phyloP scores from a whole-genome alignment of 1,140 invertebrate genomes.

The Brachionus manjavacas region DNA sequence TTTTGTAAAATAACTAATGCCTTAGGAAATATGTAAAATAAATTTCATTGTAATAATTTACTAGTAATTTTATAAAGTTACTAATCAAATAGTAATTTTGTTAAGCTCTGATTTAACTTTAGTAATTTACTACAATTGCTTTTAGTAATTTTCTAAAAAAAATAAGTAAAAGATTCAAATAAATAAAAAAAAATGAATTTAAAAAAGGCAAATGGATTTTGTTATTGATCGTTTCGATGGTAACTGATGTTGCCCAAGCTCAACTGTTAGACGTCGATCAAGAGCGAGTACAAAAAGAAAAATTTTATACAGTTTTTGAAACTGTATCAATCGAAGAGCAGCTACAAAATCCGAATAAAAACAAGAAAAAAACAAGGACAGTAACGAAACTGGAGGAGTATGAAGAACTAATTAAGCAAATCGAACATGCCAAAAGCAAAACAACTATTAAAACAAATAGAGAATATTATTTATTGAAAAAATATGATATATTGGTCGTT shows the following conservation, averaged over 20 bases:
- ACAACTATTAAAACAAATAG: neutral
- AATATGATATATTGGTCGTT: neutral
- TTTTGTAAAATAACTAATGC: no score
- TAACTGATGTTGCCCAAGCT: neutral
- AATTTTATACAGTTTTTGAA: conserved; percentile 12
- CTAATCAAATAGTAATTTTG: neutral
- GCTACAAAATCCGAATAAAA: neutral
- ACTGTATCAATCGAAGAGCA: neutral
- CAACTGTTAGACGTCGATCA: neutral
- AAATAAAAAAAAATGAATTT: neutral
- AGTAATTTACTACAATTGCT: neutral
- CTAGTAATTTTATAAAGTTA: neutral
- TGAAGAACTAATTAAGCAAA: neutral
- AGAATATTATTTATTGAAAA: conserved; percentile 24
- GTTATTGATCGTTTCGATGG: neutral
- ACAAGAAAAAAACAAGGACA: conserved; percentile 8
- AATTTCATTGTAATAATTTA: neutral
- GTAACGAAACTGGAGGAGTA: neutral
- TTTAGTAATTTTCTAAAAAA: neutral
- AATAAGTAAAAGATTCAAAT: neutral
- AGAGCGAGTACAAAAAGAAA: neutral
- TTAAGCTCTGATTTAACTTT: neutral
- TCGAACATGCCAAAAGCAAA: neutral
- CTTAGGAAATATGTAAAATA: neutral
- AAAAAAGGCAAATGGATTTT: neutral